phyloP scores from a whole-genome alignment of 2,797 vertebrate genomes.

The Esox lucius region DNA sequence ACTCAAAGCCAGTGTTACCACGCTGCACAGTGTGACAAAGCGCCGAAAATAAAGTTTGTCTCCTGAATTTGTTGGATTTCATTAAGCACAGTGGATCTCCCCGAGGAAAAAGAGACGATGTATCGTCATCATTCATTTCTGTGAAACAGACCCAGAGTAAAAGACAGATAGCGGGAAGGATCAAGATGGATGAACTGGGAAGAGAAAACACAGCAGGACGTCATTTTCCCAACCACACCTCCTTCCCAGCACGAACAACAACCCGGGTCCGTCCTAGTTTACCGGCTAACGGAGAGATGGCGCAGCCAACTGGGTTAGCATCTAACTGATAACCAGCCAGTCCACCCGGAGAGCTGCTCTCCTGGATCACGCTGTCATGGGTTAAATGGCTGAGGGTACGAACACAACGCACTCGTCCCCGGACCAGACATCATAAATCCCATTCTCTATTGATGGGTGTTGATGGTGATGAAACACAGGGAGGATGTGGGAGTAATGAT shows the following conservation, averaged over 20 bases:
- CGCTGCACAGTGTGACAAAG: no score
- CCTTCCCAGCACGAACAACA: not conserved
- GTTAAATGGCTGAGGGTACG: not conserved
- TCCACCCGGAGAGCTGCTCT: not conserved
- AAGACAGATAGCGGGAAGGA: not conserved
- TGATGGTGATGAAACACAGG: slow-evolving; percentile 9
- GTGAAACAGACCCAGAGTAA: not conserved
- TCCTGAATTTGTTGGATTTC: no score
- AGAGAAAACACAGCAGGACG: not conserved
- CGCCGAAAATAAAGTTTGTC: no score
- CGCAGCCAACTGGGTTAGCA: not conserved
- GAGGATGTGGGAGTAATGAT: slow-evolving; percentile 1
- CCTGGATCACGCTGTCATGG: not conserved
- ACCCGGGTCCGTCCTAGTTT: not conserved
- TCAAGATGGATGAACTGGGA: not conserved
- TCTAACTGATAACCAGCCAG: not conserved
- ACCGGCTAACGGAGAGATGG: not conserved
- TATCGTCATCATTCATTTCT: no score
- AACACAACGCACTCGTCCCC: not conserved
- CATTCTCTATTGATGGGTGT: not conserved
- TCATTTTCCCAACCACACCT: not conserved
- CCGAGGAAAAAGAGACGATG: not conserved
- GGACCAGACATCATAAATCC: slow-evolving; percentile 3
- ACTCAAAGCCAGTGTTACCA: not conserved
- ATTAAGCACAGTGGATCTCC: no score